Percentiles rank a stretch among this genome's conserved stretches.
Conservation (phyloP, 2,113 vertebrate genomes). For the Proteles cristata region DNA sequence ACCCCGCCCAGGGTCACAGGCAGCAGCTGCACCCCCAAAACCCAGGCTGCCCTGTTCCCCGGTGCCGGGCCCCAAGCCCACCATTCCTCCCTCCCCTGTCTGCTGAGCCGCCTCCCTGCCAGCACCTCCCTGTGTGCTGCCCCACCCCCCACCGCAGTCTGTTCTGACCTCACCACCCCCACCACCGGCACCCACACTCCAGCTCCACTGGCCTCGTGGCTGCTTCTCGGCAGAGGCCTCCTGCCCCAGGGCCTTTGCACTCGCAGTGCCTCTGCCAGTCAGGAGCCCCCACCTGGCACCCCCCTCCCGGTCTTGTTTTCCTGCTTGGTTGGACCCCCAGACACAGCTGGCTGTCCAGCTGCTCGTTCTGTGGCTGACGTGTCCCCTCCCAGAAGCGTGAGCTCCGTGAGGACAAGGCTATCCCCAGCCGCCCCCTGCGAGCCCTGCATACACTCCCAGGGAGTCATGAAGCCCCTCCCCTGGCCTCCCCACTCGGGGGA, state of each 20-base stretch:
- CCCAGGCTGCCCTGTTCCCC: rapidly evolving
- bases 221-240: neutral
- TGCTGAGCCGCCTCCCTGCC: rapidly evolving
- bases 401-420: too few species aligned
- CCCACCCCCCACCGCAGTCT: rapidly evolving
- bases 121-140: rapidly evolving
- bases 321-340: rapidly evolving
- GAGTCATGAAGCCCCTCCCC: constrained; percentile 80
- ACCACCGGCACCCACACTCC: rapidly evolving
- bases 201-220: rapidly evolving
- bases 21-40: neutral
- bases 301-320: neutral
- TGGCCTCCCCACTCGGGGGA: constrained; percentile 83
- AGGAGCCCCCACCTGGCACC: rapidly evolving
- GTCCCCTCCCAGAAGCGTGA: rapidly evolving
- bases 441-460: constrained; percentile 83
- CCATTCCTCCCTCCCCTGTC: neutral
- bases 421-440: neutral
- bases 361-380: too few species aligned
- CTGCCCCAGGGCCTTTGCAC: neutral
- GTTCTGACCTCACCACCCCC: too few species aligned
- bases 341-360: rapidly evolving
- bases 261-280: rapidly evolving
- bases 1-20: too few species aligned
- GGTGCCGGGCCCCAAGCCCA: rapidly evolving